phyloP scores from a whole-genome alignment of 2,113 vertebrate genomes.

The Apus apus region DNA sequence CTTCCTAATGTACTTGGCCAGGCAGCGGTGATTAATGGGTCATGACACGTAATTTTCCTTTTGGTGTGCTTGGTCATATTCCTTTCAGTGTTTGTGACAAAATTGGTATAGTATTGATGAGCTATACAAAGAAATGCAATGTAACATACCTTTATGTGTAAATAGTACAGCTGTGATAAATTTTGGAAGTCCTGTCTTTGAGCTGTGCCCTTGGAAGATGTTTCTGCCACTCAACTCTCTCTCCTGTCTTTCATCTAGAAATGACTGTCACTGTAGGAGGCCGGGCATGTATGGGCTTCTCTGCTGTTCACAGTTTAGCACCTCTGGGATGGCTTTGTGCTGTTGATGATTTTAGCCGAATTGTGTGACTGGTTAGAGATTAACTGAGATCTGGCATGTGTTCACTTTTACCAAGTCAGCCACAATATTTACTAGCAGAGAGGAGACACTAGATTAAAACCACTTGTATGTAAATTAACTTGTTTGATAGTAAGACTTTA shows the following conservation, averaged over 20 bases:
- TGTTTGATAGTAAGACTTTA: not conserved
- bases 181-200: not conserved
- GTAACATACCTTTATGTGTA: not conserved
- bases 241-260: not conserved
- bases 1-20: not conserved
- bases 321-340: not conserved
- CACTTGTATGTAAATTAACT: not conserved
- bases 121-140: not conserved
- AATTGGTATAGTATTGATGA: not conserved
- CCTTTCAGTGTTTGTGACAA: not conserved
- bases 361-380: not conserved
- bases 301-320: not conserved
- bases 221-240: not conserved
- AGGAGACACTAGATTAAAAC: not conserved
- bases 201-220: not conserved
- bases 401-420: not conserved
- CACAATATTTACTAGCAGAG: not conserved
- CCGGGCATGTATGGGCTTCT: not conserved
- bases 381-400: not conserved
- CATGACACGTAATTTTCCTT: not conserved
- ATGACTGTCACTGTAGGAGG: not conserved
- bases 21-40: not conserved
- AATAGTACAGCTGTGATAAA: not conserved
- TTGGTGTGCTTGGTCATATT: not conserved
- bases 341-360: not conserved